Percentiles rank a stretch among this genome's conserved stretches.
Conservation (phyloP, 1,140 invertebrate genomes). For the Rhyacophila brunnea region DNA sequence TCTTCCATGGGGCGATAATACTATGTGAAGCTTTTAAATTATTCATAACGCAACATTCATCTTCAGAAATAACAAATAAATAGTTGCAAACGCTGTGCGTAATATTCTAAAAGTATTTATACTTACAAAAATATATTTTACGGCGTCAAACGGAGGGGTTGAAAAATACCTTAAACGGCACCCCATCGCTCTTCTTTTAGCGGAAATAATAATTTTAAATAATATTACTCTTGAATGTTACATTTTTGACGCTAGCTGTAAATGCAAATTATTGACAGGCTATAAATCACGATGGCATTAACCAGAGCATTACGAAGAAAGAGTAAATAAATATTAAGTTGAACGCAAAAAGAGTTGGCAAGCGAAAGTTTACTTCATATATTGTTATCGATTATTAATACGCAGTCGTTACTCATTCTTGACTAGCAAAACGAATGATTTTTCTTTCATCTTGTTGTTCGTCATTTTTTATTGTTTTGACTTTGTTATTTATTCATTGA, state of each 20-base stretch:
- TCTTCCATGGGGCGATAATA: too few species aligned
- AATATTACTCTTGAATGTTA: constrained; percentile 22
- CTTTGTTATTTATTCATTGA: too few species aligned
- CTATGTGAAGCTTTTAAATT: too few species aligned
- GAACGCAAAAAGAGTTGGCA: constrained; percentile 14
- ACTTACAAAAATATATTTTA: too few species aligned
- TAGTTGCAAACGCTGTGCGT: too few species aligned
- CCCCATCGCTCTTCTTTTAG: constrained; percentile 8
- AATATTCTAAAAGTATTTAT: too few species aligned
- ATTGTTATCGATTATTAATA: constrained; percentile 23
- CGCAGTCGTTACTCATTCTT: constrained; percentile 24
- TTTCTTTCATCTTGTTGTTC: constrained; percentile 13
- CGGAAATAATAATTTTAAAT: constrained; percentile 25
- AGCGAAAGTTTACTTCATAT: constrained; percentile 7
- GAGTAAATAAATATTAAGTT: too few species aligned
- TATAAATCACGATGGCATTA: constrained; percentile 19
- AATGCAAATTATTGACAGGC: constrained; percentile 28
- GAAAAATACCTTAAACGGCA: background rate
- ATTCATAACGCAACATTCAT: too few species aligned
- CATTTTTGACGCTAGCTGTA: constrained; percentile 27
- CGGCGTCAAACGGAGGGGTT: too few species aligned
- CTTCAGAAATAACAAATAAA: too few species aligned
- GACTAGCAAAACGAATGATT: background rate
- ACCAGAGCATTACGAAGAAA: background rate
- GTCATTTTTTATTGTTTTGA: background rate